These are phyloP conservation scores for Haplotaxodon microlepis DNA, from an alignment of 2,113 vertebrate species.

Conservation along the genomic window DNA sequence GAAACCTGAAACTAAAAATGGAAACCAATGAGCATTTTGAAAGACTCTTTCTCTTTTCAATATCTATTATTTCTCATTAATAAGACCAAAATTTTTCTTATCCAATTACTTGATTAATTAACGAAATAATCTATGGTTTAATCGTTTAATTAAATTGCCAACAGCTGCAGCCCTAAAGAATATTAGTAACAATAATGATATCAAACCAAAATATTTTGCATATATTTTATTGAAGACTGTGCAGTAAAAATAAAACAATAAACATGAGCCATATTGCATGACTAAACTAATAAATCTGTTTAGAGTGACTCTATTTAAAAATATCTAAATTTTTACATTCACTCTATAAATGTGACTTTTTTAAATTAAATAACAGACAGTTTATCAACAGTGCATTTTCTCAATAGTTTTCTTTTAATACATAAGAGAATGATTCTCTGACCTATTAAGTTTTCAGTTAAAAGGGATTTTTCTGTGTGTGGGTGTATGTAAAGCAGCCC, in stretches of 20 bases:
- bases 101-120: background rate
- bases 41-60: background rate
- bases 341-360: background rate
- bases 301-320: background rate
- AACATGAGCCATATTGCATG: background rate
- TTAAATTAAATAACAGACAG: background rate
- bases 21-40: background rate
- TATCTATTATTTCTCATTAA: background rate
- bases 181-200: background rate
- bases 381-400: background rate
- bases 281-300: background rate
- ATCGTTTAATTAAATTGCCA: accelerated
- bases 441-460: background rate
- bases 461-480: background rate
- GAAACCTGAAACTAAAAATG: background rate
- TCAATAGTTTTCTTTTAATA: background rate
- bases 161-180: background rate
- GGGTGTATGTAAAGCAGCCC: background rate
- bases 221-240: background rate
- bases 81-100: background rate
- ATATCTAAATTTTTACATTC: background rate
- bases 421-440: background rate
- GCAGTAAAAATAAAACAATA: background rate
- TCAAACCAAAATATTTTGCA: background rate
- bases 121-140: background rate